Evolutionary conservation across 2,888 invertebrate species (phyloP).

Genomic region (Horisme vitalbata): DNA sequence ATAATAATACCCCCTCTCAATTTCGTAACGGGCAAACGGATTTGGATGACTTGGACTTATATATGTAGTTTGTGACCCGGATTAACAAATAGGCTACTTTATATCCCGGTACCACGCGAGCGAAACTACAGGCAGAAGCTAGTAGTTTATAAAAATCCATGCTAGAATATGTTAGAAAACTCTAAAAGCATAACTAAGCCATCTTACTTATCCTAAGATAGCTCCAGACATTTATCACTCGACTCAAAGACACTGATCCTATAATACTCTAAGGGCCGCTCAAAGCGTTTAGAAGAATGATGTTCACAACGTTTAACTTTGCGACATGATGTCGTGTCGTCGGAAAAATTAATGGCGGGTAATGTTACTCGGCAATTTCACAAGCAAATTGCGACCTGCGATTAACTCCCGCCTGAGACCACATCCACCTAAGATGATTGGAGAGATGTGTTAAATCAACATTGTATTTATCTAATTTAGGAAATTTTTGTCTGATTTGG

Average conservation of each 20-base stretch:
- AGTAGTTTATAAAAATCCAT: too few species aligned
- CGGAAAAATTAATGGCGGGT: conserved; percentile 62
- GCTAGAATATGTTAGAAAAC: conserved; percentile 4
- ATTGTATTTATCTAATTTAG: too few species aligned
- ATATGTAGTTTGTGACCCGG: too few species aligned
- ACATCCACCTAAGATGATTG: conserved; percentile 3
- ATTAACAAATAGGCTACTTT: too few species aligned
- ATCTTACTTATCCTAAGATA: conserved; percentile 22
- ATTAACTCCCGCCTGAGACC: conserved; percentile 45
- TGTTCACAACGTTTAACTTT: conserved; percentile 54
- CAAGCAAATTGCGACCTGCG: conserved; percentile 52
- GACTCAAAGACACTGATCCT: conserved; percentile 57
- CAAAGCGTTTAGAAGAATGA: conserved; percentile 46
- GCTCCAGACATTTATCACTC: conserved; percentile 56
- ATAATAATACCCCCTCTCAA: too few species aligned
- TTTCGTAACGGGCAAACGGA: too few species aligned
- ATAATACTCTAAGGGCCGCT: conserved; percentile 48
- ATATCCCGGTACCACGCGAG: too few species aligned
- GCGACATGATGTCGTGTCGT: conserved; percentile 51
- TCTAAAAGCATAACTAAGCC: conserved; percentile 19
- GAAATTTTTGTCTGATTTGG: too few species aligned
- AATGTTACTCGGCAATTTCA: conserved; percentile 51
- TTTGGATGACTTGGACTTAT: too few species aligned
- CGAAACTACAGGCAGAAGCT: too few species aligned
- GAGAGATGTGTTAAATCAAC: not conserved